phyloP scores from a whole-genome alignment of 2,888 invertebrate genomes.

The Parascotia fuliginaria region DNA sequence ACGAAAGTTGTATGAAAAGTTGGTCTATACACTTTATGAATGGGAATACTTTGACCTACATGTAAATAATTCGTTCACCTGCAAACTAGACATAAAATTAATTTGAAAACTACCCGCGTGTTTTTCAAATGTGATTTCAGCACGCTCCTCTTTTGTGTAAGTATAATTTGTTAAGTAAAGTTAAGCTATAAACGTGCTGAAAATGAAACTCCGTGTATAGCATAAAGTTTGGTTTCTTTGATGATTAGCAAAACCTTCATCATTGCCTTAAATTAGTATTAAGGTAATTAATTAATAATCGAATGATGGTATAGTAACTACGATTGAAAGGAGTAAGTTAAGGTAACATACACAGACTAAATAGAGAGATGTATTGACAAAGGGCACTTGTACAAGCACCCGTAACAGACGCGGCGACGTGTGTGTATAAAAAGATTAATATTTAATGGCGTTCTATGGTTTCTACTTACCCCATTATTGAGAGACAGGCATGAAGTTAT shows the following conservation, averaged over 20 bases:
- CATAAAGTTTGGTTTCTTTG: slow-evolving; percentile 8
- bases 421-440: no score
- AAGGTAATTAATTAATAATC: no score
- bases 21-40: slow-evolving; percentile 5
- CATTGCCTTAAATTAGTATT: no score
- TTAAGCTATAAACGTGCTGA: background rate
- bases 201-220: slow-evolving; percentile 2
- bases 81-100: slow-evolving; percentile 29
- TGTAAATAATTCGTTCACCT: slow-evolving; percentile 16
- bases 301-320: no score
- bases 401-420: no score
- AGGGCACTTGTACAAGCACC: no score
- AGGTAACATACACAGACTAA: no score
- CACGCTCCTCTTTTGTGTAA: slow-evolving; percentile 31
- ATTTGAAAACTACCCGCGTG: slow-evolving; percentile 33
- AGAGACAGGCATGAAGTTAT: no score
- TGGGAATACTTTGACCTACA: slow-evolving; percentile 8
- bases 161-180: slow-evolving; percentile 23
- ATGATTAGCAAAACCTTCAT: background rate
- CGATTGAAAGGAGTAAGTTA: no score
- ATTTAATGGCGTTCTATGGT: no score
- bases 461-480: no score
- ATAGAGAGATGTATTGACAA: no score
- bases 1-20: background rate
- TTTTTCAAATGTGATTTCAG: slow-evolving; percentile 26